Evolutionary conservation across 2,113 vertebrate genomes (phyloP), one percentile per base, ranked within the genome.

Genomic region (Eonycteris spelaea): DNA sequence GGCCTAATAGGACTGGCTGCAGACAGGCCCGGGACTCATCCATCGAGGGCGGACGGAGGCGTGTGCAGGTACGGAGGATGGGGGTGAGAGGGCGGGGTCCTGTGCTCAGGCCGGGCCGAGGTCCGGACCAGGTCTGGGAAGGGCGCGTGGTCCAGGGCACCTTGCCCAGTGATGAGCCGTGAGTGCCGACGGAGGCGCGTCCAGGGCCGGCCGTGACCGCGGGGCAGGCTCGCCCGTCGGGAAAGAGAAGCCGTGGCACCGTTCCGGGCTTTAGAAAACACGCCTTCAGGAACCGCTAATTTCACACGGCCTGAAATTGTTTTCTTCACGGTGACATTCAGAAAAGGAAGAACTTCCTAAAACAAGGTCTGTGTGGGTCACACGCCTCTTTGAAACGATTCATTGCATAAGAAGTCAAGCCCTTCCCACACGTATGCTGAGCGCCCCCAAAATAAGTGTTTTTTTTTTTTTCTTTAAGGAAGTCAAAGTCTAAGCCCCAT

Each of bases 141-240:
- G 43, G 43, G 43, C 43, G 43, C 43, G 43, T 45, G 43, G 43
- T 45, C 43, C 43, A 45, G 10, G 43, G 43, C 43, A 8, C 43
- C 43, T 45, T 9, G 43, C 7, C 43, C 43, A 8, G 43, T 9
- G 10, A 8, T 45, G 43, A 45, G 43, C 43, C 8, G 43, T 45
- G 43, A 45, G 43, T 9, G 9, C 43, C 10, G 43, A 45, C 43
- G 1, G 43, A 45, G 43, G 43, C 43, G 55, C 19, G 21, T 57
- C 55, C 19, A 2, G 22, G 18, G 55, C 55, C 7, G 55, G 55
- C 55, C 22, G 6, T 22, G 30, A 0, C 2, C 0, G 0, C 53
- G 19, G 43, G 5, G 13, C 18, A 40, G 55, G 45, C 24, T 24
- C 92, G 18, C 28, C 55, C 30, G 19, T 75, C 7, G 59, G 45